Evolutionary conservation across 2,113 vertebrate species (phyloP).

Genomic region (Numida meleagris): DNA sequence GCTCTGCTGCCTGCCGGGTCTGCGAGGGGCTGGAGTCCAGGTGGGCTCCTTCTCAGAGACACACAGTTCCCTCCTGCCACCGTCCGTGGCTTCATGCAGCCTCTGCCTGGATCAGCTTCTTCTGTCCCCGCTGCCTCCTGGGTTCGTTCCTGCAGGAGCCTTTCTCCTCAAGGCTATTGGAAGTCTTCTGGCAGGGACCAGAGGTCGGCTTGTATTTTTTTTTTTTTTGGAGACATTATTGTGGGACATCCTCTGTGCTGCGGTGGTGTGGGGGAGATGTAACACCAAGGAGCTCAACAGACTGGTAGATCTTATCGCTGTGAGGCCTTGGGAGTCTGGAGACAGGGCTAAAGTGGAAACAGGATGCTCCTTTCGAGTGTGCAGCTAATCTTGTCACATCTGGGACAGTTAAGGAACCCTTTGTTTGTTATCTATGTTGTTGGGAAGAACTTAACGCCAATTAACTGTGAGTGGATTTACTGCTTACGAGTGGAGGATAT

Average conservation of each 20-base stretch:
- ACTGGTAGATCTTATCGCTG: no score
- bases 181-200: neutral
- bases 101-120: neutral
- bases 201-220: neutral
- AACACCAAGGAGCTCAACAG: no score
- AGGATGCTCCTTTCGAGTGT: no score
- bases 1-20: neutral
- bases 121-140: neutral
- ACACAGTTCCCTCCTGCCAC: neutral
- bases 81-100: accelerated
- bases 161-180: neutral
- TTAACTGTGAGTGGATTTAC: no score
- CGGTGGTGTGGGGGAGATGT: no score
- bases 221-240: neutral
- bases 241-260: neutral
- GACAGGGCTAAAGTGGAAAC: no score
- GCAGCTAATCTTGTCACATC: no score
- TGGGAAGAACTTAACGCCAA: no score
- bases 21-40: neutral
- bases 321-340: no score
- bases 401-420: no score
- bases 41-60: neutral
- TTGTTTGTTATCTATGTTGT: no score
- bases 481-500: no score
- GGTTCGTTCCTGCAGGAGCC: constrained; percentile 18